phyloP scores from a whole-genome alignment of 2,797 vertebrate species.

The Limnodromus scolopaceus region DNA sequence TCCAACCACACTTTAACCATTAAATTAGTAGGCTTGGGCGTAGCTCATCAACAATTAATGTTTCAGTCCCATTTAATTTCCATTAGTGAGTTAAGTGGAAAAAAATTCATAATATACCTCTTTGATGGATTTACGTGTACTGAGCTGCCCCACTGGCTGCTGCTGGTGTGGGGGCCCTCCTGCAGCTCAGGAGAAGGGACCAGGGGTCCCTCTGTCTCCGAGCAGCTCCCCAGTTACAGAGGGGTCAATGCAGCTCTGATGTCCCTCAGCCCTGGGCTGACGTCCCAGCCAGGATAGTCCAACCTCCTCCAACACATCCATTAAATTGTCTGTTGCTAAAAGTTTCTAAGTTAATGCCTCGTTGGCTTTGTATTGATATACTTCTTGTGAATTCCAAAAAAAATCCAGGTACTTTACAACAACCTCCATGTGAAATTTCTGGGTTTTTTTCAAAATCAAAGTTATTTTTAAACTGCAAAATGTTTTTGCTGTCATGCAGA shows the following conservation, averaged over 20 bases:
- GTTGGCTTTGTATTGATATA: neutral
- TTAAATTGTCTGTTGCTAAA: neutral
- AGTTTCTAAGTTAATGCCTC: neutral
- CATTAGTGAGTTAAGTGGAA: neutral
- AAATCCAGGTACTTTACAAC: neutral
- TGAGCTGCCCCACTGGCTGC: neutral
- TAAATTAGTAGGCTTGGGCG: conserved; percentile 5
- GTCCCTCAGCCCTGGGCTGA: neutral
- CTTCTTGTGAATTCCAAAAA: neutral
- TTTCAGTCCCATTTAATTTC: conserved; percentile 36
- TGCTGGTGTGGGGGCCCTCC: accelerated
- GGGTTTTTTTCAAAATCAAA: neutral
- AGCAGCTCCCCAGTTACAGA: accelerated
- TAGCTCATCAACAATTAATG: conserved; percentile 47
- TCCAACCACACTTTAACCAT: neutral
- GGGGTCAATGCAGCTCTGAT: neutral
- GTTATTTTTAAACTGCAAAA: neutral
- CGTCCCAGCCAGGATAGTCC: accelerated
- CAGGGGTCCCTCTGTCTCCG: accelerated
- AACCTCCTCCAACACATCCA: accelerated
- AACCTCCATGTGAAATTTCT: neutral
- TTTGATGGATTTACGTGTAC: neutral
- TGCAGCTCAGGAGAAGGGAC: neutral
- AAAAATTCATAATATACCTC: neutral
- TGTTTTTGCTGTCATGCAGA: neutral